Percentiles rank a stretch among this genome's conserved stretches.
phyloP scores from a whole-genome alignment of 2,888 invertebrate genomes.

The Zootermopsis nevadensis region DNA sequence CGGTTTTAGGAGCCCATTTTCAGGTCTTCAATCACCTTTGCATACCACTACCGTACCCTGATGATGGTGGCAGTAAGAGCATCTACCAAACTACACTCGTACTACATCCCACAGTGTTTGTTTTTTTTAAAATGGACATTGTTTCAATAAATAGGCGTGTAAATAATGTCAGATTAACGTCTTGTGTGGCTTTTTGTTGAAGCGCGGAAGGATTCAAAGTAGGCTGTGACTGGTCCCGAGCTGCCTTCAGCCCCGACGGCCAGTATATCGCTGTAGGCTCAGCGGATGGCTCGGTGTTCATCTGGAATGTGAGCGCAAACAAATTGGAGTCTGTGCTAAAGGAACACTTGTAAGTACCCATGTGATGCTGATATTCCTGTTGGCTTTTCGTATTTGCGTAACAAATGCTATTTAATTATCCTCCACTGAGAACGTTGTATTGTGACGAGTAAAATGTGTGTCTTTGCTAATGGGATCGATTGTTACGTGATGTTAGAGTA shows the following conservation, averaged over 20 bases:
- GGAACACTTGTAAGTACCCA: constrained; percentile 79
- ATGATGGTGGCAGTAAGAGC: no score
- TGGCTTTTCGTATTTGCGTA: not conserved
- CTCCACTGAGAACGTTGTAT: not conserved
- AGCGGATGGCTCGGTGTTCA: constrained; percentile 88
- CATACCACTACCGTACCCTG: no score
- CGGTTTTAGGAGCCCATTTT: no score
- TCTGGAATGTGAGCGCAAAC: constrained; percentile 88
- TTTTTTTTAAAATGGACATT: no score
- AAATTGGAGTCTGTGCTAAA: constrained; percentile 82
- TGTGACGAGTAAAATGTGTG: not conserved
- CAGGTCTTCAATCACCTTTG: no score
- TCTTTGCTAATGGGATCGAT: no score
- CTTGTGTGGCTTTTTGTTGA: not conserved
- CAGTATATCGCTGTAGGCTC: constrained; percentile 92
- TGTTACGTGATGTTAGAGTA: no score
- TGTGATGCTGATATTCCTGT: constrained; percentile 52
- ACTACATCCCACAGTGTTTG: no score
- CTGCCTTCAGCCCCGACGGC: constrained; percentile 91
- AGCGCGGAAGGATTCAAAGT: constrained; percentile 97
- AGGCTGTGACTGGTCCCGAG: constrained; percentile 93
- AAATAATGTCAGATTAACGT: not conserved
- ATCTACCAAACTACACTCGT: no score
- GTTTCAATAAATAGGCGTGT: no score
- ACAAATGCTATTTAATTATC: not conserved